Evolutionary conservation across 30 jellyfish, hydroid and myxozoan genomes (phyloP).

Genomic region (Cassiopea xamachana): DNA sequence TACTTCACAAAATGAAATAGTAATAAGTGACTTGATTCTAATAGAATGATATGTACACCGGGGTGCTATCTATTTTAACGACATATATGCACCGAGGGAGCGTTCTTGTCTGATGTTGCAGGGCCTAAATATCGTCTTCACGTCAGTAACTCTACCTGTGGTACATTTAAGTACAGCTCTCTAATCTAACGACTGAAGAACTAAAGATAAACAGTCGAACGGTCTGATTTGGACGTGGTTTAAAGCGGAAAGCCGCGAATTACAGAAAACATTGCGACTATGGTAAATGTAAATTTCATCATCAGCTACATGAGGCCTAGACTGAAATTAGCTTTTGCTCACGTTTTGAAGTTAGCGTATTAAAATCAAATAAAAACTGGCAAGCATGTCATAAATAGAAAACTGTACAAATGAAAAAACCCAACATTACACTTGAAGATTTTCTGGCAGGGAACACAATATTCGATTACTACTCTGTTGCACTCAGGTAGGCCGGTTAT

Average conservation of each 20-base stretch:
- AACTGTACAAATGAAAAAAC: background rate
- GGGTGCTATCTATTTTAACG: background rate
- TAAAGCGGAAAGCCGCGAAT: background rate
- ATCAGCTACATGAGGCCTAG: background rate
- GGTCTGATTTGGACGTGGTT: background rate
- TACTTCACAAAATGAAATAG: background rate
- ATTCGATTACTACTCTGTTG: constrained; percentile 7
- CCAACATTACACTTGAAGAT: background rate
- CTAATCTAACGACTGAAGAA: too few species aligned
- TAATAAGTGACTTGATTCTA: background rate
- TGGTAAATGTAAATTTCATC: background rate
- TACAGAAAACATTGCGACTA: background rate
- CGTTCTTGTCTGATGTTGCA: background rate
- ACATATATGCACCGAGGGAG: background rate
- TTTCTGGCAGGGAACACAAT: constrained; percentile 49
- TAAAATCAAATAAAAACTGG: background rate
- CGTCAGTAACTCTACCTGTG: background rate
- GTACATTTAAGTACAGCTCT: too few species aligned
- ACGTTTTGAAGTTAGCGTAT: background rate
- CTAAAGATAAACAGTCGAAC: too few species aligned
- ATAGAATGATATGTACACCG: background rate
- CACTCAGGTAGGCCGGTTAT: constrained; percentile 23
- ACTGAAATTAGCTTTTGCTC: background rate
- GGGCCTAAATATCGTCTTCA: background rate
- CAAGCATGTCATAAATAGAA: background rate